Conservation (phyloP, 2,113 vertebrate genomes). For the Motacilla alba region DNA sequence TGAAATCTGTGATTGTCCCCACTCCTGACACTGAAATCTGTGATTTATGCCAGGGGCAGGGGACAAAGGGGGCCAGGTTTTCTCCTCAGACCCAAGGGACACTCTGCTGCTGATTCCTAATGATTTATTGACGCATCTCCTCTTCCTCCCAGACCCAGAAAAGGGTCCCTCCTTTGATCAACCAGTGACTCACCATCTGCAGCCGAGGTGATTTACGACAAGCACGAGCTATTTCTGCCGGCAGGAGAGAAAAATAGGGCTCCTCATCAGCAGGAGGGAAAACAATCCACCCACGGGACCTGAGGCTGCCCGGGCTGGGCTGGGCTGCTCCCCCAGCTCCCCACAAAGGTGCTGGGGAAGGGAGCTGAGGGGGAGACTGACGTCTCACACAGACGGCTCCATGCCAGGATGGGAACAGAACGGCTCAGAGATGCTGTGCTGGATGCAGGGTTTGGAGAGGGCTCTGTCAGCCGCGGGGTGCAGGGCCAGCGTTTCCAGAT, state of each 20-base stretch:
- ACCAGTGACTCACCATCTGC: conserved; percentile 54
- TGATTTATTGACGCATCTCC: background rate
- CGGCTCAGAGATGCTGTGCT: background rate
- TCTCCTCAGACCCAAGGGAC: background rate
- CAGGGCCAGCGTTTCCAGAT: rapidly evolving
- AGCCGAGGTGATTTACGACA: conserved; percentile 45
- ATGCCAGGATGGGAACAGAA: background rate
- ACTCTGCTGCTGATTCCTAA: background rate
- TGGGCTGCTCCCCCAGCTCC: background rate
- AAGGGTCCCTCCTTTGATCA: conserved; percentile 54
- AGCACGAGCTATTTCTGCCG: conserved; percentile 39
- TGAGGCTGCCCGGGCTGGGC: background rate
- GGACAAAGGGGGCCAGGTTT: background rate
- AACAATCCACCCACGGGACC: background rate
- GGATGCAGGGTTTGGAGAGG: background rate
- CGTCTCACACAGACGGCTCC: background rate
- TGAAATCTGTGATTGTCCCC: background rate
- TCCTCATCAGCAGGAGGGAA: background rate
- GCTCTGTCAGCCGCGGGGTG: background rate
- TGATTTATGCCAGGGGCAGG: background rate
- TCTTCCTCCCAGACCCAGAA: background rate
- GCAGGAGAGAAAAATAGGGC: conserved; percentile 41
- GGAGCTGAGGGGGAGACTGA: background rate
- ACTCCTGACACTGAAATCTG: background rate
- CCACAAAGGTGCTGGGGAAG: background rate